phyloP scores from a whole-genome alignment of 2,797 vertebrate species.

The Hephaestus fuliginosus region DNA sequence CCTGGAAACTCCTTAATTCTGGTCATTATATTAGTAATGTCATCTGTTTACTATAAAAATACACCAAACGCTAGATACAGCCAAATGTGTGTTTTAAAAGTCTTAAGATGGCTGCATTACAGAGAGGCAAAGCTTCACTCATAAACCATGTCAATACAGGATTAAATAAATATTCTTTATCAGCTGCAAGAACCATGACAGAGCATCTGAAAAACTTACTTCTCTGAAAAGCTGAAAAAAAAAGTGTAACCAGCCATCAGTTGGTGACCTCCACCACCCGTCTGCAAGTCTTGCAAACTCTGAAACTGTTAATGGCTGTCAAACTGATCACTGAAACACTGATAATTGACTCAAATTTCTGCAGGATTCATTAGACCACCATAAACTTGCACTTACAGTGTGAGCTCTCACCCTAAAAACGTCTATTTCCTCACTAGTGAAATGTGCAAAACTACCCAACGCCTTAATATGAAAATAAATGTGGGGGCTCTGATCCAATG shows the following conservation, averaged over 20 bases:
- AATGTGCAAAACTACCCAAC: not conserved
- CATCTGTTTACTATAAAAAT: slow-evolving; percentile 2
- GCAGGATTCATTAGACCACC: not conserved
- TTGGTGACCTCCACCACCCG: too few relatives aligned
- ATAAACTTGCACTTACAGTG: not conserved
- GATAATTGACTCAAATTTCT: not conserved
- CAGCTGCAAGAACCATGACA: slow-evolving; percentile 1
- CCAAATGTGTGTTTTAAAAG: not conserved
- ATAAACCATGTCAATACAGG: not conserved
- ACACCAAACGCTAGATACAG: not conserved
- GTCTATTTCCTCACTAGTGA: not conserved
- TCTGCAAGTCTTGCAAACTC: not conserved
- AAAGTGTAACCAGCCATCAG: too few relatives aligned
- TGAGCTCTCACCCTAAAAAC: not conserved
- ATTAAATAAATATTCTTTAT: not conserved
- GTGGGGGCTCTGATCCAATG: not conserved
- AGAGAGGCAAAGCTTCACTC: not conserved
- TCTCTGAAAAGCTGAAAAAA: too few relatives aligned
- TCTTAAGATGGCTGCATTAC: too few relatives aligned
- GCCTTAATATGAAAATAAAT: too few relatives aligned
- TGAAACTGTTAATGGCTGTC: not conserved
- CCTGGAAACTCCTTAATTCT: not conserved
- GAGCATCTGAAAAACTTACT: not conserved
- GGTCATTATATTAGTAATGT: not conserved
- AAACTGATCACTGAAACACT: not conserved